phyloP scores from a whole-genome alignment of 2,113 vertebrate species.

The Rhinogobius similis region DNA sequence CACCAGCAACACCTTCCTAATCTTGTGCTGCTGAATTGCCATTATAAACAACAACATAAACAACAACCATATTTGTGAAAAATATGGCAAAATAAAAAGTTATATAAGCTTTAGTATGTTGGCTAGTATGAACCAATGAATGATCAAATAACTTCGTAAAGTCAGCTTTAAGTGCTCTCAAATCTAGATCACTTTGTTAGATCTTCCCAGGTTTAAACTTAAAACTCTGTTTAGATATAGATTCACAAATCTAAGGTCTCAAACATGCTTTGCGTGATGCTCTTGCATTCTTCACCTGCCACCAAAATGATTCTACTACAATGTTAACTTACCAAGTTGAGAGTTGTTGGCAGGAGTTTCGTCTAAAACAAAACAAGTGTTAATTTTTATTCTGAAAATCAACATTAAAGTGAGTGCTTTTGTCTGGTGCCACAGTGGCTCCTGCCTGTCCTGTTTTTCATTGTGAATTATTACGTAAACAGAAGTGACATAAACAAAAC shows the following conservation, averaged over 20 bases:
- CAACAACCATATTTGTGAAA: no score
- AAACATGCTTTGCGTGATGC: neutral
- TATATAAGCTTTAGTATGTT: neutral
- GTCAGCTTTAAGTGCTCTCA: neutral
- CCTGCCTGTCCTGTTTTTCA: no score
- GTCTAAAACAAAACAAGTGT: slow-evolving; percentile 75
- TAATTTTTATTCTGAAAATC: neutral
- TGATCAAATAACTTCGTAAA: neutral
- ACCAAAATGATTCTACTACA: neutral
- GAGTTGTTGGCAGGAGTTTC: slow-evolving; percentile 92
- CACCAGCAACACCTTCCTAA: neutral
- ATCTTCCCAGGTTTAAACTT: neutral
- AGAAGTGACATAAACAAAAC: no score
- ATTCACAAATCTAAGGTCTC: no score
- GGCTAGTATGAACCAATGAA: no score
- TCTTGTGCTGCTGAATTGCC: neutral
- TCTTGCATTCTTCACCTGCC: neutral
- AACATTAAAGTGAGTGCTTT: neutral
- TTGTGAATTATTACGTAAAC: no score
- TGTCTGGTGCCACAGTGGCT: no score
- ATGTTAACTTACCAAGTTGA: slow-evolving; percentile 86
- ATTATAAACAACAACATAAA: no score
- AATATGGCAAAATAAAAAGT: neutral
- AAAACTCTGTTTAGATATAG: neutral
- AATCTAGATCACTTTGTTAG: neutral